Conservation (phyloP, 2,888 invertebrate species). For the Acronicta aceris region DNA sequence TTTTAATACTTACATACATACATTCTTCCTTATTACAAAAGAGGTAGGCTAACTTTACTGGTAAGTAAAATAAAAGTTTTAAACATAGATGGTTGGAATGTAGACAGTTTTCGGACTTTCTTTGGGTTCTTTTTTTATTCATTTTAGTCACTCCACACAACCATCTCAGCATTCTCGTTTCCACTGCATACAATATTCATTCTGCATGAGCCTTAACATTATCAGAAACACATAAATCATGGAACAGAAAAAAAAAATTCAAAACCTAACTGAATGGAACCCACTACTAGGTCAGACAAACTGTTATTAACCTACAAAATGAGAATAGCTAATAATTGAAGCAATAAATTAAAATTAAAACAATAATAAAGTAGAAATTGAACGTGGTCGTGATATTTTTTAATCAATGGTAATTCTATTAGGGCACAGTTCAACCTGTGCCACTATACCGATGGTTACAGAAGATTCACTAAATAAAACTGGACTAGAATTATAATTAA, state of each 20-base stretch:
- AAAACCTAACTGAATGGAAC: constrained; percentile 15
- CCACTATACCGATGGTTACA: neutral
- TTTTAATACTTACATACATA: too few relatives aligned
- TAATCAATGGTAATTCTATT: constrained; percentile 52
- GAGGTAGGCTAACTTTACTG: too few relatives aligned
- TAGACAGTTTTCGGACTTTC: too few relatives aligned
- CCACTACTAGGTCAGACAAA: constrained; percentile 29
- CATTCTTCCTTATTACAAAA: too few relatives aligned
- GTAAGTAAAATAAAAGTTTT: too few relatives aligned
- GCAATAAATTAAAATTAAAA: constrained; percentile 49
- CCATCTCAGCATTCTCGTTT: too few relatives aligned
- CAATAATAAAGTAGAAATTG: constrained; percentile 44
- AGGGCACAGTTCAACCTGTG: constrained; percentile 51
- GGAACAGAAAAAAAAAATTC: constrained; percentile 10
- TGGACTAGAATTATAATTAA: neutral
- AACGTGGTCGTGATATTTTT: constrained; percentile 55
- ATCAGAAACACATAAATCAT: constrained; percentile 28
- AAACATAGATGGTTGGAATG: too few relatives aligned
- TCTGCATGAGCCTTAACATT: neutral
- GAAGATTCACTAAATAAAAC: constrained; percentile 11
- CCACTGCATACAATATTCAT: too few relatives aligned
- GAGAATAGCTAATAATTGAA: constrained; percentile 47
- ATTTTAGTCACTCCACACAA: too few relatives aligned
- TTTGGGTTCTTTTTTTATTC: too few relatives aligned
- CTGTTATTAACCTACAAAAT: constrained; percentile 48